Conservation (phyloP, 2,888 invertebrate species). For the Netelia fuscicornis region DNA sequence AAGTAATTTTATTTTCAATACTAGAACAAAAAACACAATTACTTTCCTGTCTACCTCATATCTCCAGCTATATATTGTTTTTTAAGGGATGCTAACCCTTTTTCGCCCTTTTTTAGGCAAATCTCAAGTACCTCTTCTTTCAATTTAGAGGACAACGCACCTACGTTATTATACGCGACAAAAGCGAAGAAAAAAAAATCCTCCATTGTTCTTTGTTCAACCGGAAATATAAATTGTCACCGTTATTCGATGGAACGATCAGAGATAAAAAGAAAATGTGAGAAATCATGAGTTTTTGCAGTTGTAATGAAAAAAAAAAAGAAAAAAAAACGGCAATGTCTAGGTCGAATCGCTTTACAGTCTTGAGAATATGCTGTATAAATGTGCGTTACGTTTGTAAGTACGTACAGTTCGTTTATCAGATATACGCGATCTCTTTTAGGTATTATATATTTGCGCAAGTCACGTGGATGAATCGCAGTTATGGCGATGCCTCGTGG, state of each 20-base stretch:
- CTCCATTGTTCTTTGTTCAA: constrained; percentile 5
- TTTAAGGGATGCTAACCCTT: neutral
- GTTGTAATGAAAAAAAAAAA: constrained; percentile 19
- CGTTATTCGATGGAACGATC: constrained; percentile 34
- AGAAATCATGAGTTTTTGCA: constrained; percentile 44
- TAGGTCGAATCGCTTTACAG: constrained; percentile 50
- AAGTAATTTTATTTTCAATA: no score
- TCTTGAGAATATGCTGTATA: neutral
- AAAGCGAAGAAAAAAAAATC: constrained; percentile 13
- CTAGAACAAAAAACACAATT: no score
- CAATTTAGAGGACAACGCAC: neutral
- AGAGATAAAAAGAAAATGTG: constrained; percentile 9
- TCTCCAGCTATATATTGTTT: neutral
- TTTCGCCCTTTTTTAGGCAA: neutral
- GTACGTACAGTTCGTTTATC: no score
- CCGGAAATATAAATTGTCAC: constrained; percentile 45
- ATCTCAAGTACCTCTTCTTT: constrained; percentile 34
- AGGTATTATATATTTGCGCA: constrained; percentile 58
- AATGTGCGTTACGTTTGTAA: neutral
- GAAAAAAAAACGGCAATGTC: constrained; percentile 55
- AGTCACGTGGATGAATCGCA: constrained; percentile 49
- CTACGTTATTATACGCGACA: constrained; percentile 19
- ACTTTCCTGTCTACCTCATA: neutral
- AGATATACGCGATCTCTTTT: constrained; percentile 19
- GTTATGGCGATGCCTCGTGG: constrained; percentile 35